phyloP scores from a whole-genome alignment of 2,113 vertebrate species.

The Coreoperca whiteheadi region DNA sequence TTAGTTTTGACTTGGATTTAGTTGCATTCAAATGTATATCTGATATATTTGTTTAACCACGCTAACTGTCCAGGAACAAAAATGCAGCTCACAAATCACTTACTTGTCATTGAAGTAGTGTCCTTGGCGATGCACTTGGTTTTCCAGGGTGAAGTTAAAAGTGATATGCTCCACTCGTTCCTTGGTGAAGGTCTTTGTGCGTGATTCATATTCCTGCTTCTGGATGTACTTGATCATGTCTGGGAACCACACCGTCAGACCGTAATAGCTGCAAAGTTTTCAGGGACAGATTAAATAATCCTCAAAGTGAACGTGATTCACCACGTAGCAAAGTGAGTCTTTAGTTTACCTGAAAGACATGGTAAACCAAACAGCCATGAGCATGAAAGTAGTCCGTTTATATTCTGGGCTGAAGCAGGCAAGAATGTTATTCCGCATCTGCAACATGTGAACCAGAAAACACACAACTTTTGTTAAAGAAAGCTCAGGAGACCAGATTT shows the following conservation, averaged over 20 bases:
- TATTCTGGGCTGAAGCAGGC: constrained; percentile 92
- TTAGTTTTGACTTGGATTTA: background rate
- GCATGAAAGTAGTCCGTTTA: constrained; percentile 93
- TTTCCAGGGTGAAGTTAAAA: constrained; percentile 98
- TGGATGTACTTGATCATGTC: constrained; percentile 99
- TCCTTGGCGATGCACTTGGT: constrained; percentile 93
- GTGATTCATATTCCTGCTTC: constrained; percentile 90
- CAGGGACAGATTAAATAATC: background rate
- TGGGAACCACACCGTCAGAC: constrained; percentile 97
- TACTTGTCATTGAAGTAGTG: constrained; percentile 98
- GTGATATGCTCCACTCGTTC: constrained; percentile 93
- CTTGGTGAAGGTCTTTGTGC: constrained; percentile 90
- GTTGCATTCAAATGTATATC: background rate
- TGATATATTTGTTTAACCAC: background rate
- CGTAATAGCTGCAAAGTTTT: constrained; percentile 90
- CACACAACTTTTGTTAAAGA: background rate
- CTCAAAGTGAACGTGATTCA: background rate
- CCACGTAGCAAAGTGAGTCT: background rate
- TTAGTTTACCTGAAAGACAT: constrained; percentile 97
- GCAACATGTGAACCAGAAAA: constrained; percentile 27
- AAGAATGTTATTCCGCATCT: constrained; percentile 93
- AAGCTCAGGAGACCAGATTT: background rate
- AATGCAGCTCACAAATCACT: constrained; percentile 26
- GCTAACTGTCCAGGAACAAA: background rate
- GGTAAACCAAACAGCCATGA: constrained; percentile 98